A percentile compares a stretch with the other conserved stretches of the same genome.
phyloP scores from a whole-genome alignment of 2,797 vertebrate genomes.

The Buphagus erythrorhynchus region DNA sequence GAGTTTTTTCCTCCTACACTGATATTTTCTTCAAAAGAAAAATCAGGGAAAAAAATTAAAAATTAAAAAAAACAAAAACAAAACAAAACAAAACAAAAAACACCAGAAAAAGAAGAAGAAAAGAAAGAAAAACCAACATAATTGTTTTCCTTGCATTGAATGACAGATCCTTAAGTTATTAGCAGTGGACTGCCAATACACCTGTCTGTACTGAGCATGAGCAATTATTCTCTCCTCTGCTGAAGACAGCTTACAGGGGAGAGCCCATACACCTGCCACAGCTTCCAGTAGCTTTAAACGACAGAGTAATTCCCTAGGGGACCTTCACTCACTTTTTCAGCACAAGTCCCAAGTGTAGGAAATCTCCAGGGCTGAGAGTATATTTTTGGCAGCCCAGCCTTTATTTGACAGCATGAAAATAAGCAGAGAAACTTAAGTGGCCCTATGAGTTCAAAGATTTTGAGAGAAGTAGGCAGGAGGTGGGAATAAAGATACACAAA shows the following conservation, averaged over 20 bases:
- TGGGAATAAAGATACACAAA: constrained; percentile 14
- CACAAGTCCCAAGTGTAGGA: not conserved
- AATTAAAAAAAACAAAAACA: no score
- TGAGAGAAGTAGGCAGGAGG: constrained; percentile 21
- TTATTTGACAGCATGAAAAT: constrained; percentile 29
- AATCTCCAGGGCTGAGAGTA: not conserved
- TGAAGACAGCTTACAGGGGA: not conserved
- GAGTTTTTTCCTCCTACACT: not conserved
- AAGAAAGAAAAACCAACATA: not conserved
- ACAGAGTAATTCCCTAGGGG: not conserved
- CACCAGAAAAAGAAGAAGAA: not conserved
- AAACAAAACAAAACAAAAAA: not conserved
- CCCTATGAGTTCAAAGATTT: not conserved
- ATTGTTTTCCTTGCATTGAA: not conserved
- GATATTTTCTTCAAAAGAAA: not conserved
- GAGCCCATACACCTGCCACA: not conserved
- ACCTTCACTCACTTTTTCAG: not conserved
- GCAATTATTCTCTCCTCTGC: not conserved
- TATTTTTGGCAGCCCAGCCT: not conserved
- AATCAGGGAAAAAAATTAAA: fast-evolving
- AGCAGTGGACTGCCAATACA: not conserved
- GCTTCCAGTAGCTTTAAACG: not conserved
- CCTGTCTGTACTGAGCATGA: not conserved
- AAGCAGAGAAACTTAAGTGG: constrained; percentile 31
- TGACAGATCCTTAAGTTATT: not conserved